phyloP scores from a whole-genome alignment of 2,113 vertebrate genomes.

The Gnathonemus echidnorhynchus region DNA sequence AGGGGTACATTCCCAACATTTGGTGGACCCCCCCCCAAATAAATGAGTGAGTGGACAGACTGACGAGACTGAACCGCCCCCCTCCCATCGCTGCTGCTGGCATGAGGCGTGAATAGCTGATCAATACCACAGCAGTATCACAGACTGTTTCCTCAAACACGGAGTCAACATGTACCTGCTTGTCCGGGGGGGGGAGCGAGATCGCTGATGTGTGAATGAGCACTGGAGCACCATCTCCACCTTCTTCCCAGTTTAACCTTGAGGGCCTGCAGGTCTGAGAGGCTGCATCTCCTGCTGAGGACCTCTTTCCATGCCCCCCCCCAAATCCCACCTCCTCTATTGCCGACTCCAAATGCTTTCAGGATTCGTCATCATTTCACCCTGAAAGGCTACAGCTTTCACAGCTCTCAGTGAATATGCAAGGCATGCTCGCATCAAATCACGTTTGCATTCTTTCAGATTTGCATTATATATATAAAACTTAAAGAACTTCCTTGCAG shows the following conservation, averaged over 20 bases:
- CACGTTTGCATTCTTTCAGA: not conserved
- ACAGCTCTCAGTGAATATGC: not conserved
- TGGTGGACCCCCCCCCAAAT: slow-evolving; percentile 46
- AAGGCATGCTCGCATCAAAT: not conserved
- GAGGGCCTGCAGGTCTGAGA: slow-evolving; percentile 44
- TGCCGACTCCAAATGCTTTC: not conserved
- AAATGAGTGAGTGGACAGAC: slow-evolving; percentile 25
- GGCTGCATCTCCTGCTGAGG: slow-evolving; percentile 26
- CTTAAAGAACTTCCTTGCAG: not conserved
- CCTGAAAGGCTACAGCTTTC: not conserved
- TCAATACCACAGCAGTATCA: slow-evolving; percentile 58
- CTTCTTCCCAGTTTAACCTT: slow-evolving; percentile 45
- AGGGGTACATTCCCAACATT: slow-evolving; percentile 50
- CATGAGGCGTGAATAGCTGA: slow-evolving; percentile 53
- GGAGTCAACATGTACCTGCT: slow-evolving; percentile 47
- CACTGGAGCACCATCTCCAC: not conserved
- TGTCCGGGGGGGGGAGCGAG: slow-evolving; percentile 9
- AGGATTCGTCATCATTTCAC: not conserved
- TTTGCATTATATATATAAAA: not conserved
- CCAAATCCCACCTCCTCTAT: not conserved
- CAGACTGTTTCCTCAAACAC: slow-evolving; percentile 55
- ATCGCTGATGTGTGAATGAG: slow-evolving; percentile 43
- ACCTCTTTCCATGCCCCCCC: not conserved
- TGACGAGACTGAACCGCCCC: slow-evolving; percentile 42
- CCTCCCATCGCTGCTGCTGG: slow-evolving; percentile 7